Evolutionary conservation across 2,113 vertebrate species (phyloP), one percentile per base, ranked within the genome.

Genomic region (Toxotes jaculatrix): DNA sequence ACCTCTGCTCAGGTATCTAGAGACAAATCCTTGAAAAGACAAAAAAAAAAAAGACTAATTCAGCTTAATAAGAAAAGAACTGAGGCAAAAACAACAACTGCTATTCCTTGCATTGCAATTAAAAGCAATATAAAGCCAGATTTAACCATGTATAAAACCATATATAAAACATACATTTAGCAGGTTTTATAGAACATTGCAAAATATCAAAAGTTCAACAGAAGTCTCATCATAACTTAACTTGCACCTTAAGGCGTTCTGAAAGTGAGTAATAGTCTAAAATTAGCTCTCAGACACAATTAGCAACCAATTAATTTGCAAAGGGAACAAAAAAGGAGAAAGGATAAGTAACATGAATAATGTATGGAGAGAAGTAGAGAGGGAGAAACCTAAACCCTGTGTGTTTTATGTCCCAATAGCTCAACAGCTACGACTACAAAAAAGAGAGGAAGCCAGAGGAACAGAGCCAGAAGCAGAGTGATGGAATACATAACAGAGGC

Each of bases 271-370:
- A 27, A 69, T 38, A 43, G 32, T 77, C 75, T 91, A 87, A 90
- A 91, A 83, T 83, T 88, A 90, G 79, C 77, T 65, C 69, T 60
- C 62, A 34, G 60, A 79, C 49, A 14, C 56, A 89, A 89, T 93
- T 88, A 90, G 72, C 70, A 77, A 79, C 80, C 80, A 77, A 84
- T 89, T 91, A 49, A 90, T 91, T 89, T 84, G 82, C 31, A 81
- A 79, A 77, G 82, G 77, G 55, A 57, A 65, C 21, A 27, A 51
- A 70, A 72, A 84, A 71, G 32, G 87, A 81, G 77, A 78, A n/a
- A 55, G 64, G 34, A 80, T 43, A 68, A 71, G 88, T 73, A 60
- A 60, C 31, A 84, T 91, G 70, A 91, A 92, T 92, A 89, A 91
- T 91, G 62, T 43, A 92, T 88, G 61, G 27, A 21, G 72, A 69